Conservation (phyloP, 2,797 vertebrate species). For the Ibycter americanus region DNA sequence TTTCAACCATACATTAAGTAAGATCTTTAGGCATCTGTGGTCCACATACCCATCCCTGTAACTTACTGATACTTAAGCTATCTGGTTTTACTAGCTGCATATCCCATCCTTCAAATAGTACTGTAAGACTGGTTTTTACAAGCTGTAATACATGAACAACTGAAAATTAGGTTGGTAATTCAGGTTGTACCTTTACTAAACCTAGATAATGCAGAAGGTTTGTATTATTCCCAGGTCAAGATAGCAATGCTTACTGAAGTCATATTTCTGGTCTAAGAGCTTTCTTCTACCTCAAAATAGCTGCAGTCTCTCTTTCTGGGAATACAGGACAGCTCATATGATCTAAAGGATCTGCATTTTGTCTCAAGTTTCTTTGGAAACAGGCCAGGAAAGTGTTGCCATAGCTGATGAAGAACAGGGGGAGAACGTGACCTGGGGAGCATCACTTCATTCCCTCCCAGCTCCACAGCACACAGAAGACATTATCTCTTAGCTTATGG, state of each 20-base stretch:
- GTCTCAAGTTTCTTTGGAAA: neutral
- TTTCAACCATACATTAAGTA: neutral
- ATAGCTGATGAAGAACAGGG: neutral
- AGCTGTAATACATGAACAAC: neutral
- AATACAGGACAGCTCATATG: neutral
- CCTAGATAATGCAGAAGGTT: neutral
- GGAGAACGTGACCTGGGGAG: neutral
- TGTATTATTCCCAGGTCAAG: neutral
- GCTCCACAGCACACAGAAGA: neutral
- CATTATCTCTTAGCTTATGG: neutral
- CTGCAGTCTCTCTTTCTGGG: neutral
- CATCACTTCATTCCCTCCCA: neutral
- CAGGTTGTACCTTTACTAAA: neutral
- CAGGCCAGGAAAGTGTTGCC: neutral
- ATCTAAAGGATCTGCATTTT: neutral
- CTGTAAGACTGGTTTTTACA: neutral
- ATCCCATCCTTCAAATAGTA: neutral
- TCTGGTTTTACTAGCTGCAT: neutral
- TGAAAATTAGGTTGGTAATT: neutral
- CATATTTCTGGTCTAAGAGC: neutral
- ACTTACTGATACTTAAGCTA: neutral
- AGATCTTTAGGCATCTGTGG: neutral
- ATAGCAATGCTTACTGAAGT: neutral
- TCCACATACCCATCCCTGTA: neutral
- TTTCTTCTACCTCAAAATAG: neutral